phyloP scores from a whole-genome alignment of 2,888 invertebrate species.

The Drosophila barbarae region DNA sequence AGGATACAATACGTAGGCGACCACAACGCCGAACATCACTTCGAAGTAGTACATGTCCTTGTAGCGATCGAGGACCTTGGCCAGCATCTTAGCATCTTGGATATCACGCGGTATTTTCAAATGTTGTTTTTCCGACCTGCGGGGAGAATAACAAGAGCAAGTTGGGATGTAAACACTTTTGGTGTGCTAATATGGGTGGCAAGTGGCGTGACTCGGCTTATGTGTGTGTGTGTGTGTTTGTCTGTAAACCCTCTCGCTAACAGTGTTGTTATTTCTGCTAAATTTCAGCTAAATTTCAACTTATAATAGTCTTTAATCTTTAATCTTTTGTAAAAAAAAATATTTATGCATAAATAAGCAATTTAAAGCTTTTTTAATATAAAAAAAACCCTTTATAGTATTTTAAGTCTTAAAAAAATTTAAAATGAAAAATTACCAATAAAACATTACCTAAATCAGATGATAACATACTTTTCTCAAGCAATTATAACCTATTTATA shows the following conservation, averaged over 20 bases:
- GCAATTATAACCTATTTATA: not conserved
- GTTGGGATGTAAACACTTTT: conserved; percentile 37
- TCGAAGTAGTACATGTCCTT: conserved; percentile 95
- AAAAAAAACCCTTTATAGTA: too few relatives aligned
- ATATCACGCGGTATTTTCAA: conserved; percentile 95
- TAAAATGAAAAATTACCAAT: too few relatives aligned
- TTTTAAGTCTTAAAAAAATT: too few relatives aligned
- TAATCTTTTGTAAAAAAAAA: not conserved
- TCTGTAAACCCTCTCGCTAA: conserved; percentile 15
- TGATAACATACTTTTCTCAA: not conserved
- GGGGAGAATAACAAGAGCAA: conserved; percentile 30
- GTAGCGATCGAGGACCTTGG: conserved; percentile 93
- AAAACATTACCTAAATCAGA: not conserved
- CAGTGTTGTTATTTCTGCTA: conserved; percentile 5
- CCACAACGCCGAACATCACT: conserved; percentile 93
- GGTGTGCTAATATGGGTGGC: conserved; percentile 20
- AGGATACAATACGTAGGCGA: conserved; percentile 99
- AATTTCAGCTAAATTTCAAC: conserved; percentile 11
- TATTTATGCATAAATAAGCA: too few relatives aligned
- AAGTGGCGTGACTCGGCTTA: conserved; percentile 53
- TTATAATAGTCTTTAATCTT: too few relatives aligned
- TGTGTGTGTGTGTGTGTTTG: conserved; percentile 1
- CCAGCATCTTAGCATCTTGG: conserved; percentile 97
- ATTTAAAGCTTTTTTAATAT: not conserved
- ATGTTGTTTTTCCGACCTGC: conserved; percentile 90